Conservation (phyloP, 2,113 vertebrate genomes). For the Pterocles orientalis region DNA sequence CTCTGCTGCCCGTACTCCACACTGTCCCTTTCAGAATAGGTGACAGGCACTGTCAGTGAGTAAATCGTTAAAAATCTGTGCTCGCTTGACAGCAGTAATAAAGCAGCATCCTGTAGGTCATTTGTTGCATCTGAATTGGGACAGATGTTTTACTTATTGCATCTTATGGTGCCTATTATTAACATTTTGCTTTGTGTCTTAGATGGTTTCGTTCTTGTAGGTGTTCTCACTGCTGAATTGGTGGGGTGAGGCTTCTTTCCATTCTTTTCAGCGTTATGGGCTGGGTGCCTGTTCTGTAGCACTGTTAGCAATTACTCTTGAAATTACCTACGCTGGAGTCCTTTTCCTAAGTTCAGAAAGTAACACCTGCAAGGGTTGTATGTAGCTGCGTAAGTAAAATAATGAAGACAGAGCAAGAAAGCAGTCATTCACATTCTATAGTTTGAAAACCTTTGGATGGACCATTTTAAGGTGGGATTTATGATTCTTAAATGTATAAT, state of each 20-base stretch:
- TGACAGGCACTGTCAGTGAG: neutral
- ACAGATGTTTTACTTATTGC: neutral
- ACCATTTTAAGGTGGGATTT: neutral
- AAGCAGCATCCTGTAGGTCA: neutral
- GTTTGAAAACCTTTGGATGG: neutral
- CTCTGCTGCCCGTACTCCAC: neutral
- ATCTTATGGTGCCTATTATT: neutral
- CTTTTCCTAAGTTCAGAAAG: neutral
- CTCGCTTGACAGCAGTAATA: neutral
- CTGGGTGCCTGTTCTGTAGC: neutral
- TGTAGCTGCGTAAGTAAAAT: neutral
- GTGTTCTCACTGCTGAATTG: neutral
- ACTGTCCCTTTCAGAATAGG: neutral
- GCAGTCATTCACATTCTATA: neutral
- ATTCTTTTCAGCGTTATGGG: neutral
- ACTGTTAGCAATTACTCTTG: neutral
- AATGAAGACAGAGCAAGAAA: neutral
- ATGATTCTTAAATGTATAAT: neutral
- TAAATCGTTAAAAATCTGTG: neutral
- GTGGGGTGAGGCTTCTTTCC: neutral
- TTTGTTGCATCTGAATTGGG: neutral
- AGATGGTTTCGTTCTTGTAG: neutral
- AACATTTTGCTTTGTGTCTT: neutral
- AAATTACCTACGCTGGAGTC: neutral
- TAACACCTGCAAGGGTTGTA: neutral